Conservation (phyloP, 2,113 vertebrate genomes). For the Campylomormyrus numenius region DNA sequence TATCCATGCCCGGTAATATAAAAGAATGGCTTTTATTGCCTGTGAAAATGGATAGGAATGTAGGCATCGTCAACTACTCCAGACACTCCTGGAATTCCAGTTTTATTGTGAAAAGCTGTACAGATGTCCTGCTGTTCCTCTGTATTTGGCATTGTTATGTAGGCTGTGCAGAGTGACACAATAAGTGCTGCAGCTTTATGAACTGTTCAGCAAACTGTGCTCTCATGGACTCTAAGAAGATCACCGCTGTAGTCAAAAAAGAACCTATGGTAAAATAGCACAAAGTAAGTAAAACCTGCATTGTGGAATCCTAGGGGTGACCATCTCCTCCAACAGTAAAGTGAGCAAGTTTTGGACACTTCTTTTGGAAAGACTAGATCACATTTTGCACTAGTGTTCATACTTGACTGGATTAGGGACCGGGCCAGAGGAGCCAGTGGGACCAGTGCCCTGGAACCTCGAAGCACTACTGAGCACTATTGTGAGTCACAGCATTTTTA, state of each 20-base stretch:
- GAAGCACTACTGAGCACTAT: background rate
- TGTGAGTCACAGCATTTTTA: background rate
- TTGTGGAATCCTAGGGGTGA: background rate
- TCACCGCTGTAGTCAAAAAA: background rate
- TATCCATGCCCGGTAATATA: too few species aligned
- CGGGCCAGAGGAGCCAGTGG: background rate
- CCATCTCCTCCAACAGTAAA: background rate
- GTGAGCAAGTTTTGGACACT: background rate
- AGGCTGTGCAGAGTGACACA: too few species aligned
- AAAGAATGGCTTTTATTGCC: too few species aligned
- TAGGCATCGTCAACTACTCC: too few species aligned
- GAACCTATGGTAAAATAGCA: background rate
- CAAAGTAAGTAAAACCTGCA: background rate
- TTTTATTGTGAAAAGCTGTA: too few species aligned
- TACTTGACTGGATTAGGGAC: background rate
- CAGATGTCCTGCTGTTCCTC: too few species aligned
- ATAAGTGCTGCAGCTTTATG: too few species aligned
- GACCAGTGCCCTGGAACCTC: background rate
- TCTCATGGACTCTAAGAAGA: too few species aligned
- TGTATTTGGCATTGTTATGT: too few species aligned
- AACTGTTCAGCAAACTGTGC: too few species aligned
- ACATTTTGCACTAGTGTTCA: background rate
- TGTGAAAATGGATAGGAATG: too few species aligned
- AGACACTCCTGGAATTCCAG: too few species aligned
- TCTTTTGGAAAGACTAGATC: background rate